Base-by-base conservation (phyloP, 2,797 vertebrate species). In the Caiman crocodilus region DNA sequence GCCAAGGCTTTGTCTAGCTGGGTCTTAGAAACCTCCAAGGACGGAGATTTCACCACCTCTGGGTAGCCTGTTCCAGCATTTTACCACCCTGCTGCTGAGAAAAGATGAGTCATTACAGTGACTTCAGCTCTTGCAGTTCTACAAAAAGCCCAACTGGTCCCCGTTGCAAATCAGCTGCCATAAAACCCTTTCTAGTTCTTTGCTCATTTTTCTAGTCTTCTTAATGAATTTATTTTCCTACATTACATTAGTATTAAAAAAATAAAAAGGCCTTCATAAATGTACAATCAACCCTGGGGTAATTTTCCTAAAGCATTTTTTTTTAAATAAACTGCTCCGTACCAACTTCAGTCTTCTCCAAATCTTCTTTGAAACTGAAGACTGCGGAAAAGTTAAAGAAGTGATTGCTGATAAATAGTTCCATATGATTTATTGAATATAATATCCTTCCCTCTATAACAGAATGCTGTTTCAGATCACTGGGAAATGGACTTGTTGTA, bases 361-460 rank as follows among this genome's bases (percentile, higher is more conserved):
- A 98, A 98, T 96, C 95, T 58, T 35, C 97, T 98, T 98, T 98
- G 98, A 98, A 98, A 98, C 97, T 93, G 92, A 98, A 98, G 97
- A 97, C 96, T 97, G 96, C 97, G 97, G 98, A 98, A 98, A 98
- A 98, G 96, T 97, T 98, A 97, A 97, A 98, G 97, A 95, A 98
- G 97, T 98, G 97, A 98, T 97, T 97, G 97, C 97, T 96, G 96
- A 98, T 98, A 98, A 98, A 98, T 97, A 97, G 97, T 98, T 98
- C 98, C 98, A 98, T 98, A 97, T 98, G 98, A 97, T 97, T 98
- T 97, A 96, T 96, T 83, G 93, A 96, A 96, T 96, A 97, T 96
- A 98, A 97, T 98, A 97, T 97, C 96, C 95, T 94, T 96, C 87
- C 85, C 94, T 94, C 90, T 95, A 89, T 94, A 94, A 80, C 94